Evolutionary conservation across 2,797 vertebrate genomes (phyloP).

Genomic region (Leptodactylus fallax): DNA sequence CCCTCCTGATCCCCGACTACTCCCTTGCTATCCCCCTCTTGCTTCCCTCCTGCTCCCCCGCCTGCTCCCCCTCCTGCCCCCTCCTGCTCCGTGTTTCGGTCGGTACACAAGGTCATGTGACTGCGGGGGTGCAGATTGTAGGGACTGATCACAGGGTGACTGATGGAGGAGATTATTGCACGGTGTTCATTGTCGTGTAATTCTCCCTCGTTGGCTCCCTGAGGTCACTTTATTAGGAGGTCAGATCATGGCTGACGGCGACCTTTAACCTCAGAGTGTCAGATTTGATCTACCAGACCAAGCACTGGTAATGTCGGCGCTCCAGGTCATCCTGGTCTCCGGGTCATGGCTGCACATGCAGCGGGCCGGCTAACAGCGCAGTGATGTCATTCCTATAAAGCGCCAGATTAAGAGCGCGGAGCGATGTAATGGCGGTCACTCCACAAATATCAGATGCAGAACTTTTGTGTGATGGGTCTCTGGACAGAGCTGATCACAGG

Average conservation of each 20-base stretch:
- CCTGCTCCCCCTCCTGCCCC: neutral
- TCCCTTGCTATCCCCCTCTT: neutral
- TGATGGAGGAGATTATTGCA: slow-evolving; percentile 46
- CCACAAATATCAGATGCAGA: no score
- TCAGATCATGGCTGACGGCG: slow-evolving; percentile 3
- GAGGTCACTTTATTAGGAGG: slow-evolving; percentile 37
- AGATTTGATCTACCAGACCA: neutral
- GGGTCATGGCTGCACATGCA: neutral
- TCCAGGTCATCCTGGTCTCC: neutral
- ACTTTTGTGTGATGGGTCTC: no score
- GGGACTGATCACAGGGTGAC: neutral
- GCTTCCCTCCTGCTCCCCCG: neutral
- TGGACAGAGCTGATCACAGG: no score
- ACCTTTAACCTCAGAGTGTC: slow-evolving; percentile 37
- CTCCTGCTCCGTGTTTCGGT: neutral
- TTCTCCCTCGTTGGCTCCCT: slow-evolving; percentile 5
- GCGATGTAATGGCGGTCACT: no score
- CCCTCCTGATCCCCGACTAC: no score
- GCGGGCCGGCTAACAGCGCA: no score
- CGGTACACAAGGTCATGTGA: slow-evolving; percentile 31
- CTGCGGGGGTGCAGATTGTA: neutral
- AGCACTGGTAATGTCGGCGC: neutral
- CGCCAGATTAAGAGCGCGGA: no score
- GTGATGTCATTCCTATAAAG: no score
- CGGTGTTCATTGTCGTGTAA: slow-evolving; percentile 38